Percentiles rank a stretch among this genome's conserved stretches.
Conservation (phyloP, 2,113 vertebrate genomes). For the Pelobates fuscus region DNA sequence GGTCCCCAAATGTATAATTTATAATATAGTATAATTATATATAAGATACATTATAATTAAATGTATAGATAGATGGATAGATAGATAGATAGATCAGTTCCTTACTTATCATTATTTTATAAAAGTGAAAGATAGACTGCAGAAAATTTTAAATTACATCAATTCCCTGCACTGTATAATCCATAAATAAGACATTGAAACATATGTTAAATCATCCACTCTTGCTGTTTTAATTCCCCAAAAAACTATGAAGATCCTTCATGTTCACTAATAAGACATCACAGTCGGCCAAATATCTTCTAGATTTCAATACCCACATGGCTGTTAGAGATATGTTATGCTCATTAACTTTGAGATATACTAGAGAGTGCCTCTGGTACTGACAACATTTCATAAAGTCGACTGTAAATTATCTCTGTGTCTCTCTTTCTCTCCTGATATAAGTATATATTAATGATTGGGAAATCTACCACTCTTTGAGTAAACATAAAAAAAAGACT, state of each 20-base stretch:
- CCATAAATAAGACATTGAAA: slow-evolving; percentile 12
- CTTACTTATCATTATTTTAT: too few species aligned
- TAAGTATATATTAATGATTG: too few species aligned
- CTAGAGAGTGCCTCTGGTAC: not conserved
- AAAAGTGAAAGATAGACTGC: too few species aligned
- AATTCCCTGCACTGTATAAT: not conserved
- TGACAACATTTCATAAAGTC: not conserved
- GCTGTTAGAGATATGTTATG: not conserved
- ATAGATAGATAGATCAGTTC: too few species aligned
- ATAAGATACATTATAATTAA: too few species aligned
- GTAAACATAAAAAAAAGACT: too few species aligned
- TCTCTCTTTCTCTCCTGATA: too few species aligned
- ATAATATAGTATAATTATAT: too few species aligned
- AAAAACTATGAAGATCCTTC: slow-evolving; percentile 6
- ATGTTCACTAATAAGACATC: slow-evolving; percentile 12
- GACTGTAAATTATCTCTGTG: not conserved
- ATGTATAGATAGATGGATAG: too few species aligned
- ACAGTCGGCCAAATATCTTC: slow-evolving; percentile 1
- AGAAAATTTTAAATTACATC: not conserved
- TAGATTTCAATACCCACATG: not conserved
- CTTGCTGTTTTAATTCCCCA: slow-evolving; percentile 4
- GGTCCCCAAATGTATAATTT: too few species aligned
- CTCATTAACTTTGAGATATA: slow-evolving; percentile 1
- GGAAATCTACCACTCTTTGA: too few species aligned
- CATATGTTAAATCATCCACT: slow-evolving; percentile 5